These are phyloP conservation scores for Pseudomugil gertrudae DNA, from an alignment of 2,797 vertebrate genomes.

Conservation along the genomic window DNA sequence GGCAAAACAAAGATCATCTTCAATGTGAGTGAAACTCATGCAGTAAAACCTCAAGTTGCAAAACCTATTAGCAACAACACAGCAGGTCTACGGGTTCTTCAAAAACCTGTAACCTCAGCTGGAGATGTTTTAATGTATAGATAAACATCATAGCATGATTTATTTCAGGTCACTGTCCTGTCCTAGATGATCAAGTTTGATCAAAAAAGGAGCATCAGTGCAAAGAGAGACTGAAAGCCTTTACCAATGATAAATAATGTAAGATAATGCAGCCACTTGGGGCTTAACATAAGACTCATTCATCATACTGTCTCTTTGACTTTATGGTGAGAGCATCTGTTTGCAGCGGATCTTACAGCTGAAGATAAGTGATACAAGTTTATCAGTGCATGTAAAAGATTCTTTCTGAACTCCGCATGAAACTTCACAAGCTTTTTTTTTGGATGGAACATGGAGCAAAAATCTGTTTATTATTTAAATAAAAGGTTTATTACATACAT, in stretches of 20 bases:
- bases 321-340: conserved; percentile 3
- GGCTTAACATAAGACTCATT: conserved; percentile 1
- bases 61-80: not conserved
- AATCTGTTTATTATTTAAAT: too few relatives aligned
- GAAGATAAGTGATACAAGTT: not conserved
- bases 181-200: not conserved
- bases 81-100: not conserved
- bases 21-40: not conserved
- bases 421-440: not conserved
- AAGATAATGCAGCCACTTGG: conserved; percentile 15
- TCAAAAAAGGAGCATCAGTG: not conserved
- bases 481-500: not conserved
- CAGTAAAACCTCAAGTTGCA: too few relatives aligned
- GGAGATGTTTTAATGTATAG: too few relatives aligned
- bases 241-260: conserved; percentile 30
- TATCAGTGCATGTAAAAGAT: not conserved
- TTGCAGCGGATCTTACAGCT: conserved; percentile 6
- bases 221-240: not conserved
- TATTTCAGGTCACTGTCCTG: not conserved
- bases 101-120: not conserved
- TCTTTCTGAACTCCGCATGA: not conserved
- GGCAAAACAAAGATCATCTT: not conserved
- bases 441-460: not conserved
- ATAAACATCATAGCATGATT: too few relatives aligned
- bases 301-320: not conserved